Evolutionary conservation across 2,113 vertebrate species (phyloP).

Genomic region (Gymnobelideus leadbeateri): DNA sequence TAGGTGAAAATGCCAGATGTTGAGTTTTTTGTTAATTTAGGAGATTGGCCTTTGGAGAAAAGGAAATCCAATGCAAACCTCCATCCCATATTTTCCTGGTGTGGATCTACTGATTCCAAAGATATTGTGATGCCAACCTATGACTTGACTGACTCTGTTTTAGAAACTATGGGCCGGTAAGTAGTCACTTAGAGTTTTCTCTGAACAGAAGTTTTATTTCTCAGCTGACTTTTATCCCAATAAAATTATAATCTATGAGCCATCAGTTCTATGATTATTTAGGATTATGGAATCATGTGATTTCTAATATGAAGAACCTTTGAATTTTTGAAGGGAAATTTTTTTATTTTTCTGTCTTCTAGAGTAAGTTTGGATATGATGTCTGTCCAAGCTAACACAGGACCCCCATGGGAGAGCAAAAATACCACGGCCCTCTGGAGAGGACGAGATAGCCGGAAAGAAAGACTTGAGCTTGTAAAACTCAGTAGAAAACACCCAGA

Average conservation of each 20-base stretch:
- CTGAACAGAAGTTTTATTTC: constrained; percentile 23
- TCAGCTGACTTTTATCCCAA: constrained; percentile 40
- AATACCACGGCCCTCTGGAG: constrained; percentile 95
- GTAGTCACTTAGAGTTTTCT: constrained; percentile 30
- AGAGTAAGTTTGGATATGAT: constrained; percentile 99
- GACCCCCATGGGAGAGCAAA: constrained; percentile 93
- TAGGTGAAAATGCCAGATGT: constrained; percentile 95
- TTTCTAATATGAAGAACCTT: neutral
- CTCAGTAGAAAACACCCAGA: constrained; percentile 91
- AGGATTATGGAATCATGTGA: neutral
- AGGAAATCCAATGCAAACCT: constrained; percentile 87
- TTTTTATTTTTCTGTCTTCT: constrained; percentile 70
- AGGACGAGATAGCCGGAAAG: constrained; percentile 95
- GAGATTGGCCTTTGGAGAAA: constrained; percentile 99
- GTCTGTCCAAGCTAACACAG: constrained; percentile 97
- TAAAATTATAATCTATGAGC: neutral
- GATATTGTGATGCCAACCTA: constrained; percentile 99
- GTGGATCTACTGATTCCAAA: constrained; percentile 94
- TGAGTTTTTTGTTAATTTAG: constrained; percentile 98
- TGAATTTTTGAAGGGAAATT: constrained; percentile 37
- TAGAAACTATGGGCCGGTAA: constrained; percentile 99
- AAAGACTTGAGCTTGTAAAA: constrained; percentile 96
- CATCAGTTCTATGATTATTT: neutral
- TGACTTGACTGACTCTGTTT: constrained; percentile 96
- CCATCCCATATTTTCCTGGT: constrained; percentile 98